Percentiles rank a stretch among this genome's conserved stretches.
Evolutionary conservation across 2,113 vertebrate genomes (phyloP).

Genomic region (Pluvianellus socialis): DNA sequence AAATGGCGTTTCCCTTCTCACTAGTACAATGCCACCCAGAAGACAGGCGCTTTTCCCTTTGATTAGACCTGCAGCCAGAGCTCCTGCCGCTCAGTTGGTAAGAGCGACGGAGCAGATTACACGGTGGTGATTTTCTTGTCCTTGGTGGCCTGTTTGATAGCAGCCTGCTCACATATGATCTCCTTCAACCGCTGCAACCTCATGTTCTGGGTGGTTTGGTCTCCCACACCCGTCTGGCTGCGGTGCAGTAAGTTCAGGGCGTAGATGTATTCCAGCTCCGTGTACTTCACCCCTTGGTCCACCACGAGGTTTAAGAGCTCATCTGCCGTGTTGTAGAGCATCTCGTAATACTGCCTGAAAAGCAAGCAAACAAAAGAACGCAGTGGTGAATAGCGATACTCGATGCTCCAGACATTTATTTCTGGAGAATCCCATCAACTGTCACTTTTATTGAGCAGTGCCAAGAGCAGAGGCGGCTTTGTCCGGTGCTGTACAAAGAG

Average conservation of each 20-base stretch:
- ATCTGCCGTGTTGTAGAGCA: slow-evolving; percentile 95
- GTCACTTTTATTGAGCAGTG: not conserved
- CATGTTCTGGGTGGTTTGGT: slow-evolving; percentile 92
- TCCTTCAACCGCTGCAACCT: slow-evolving; percentile 94
- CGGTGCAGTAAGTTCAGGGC: slow-evolving; percentile 93
- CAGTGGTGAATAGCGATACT: accelerated
- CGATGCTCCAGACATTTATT: not conserved
- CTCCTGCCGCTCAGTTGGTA: not conserved
- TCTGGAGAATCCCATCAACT: not conserved
- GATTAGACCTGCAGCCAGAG: not conserved
- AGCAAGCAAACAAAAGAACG: not conserved
- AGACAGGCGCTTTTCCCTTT: not conserved
- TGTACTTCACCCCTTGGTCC: slow-evolving; percentile 98
- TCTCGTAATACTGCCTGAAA: slow-evolving; percentile 95
- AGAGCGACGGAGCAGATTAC: not conserved
- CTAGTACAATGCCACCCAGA: not conserved
- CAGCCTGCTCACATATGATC: slow-evolving; percentile 97
- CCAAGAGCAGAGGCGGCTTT: not conserved
- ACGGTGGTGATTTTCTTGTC: slow-evolving; percentile 99
- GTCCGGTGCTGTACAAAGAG: not conserved
- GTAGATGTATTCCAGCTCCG: slow-evolving; percentile 96
- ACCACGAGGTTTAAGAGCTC: slow-evolving; percentile 97
- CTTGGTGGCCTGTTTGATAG: slow-evolving; percentile 98
- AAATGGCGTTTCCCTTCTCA: not conserved
- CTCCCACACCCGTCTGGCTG: slow-evolving; percentile 95